phyloP scores from a whole-genome alignment of 2,797 vertebrate species.

The Lagorchestes hirsutus region DNA sequence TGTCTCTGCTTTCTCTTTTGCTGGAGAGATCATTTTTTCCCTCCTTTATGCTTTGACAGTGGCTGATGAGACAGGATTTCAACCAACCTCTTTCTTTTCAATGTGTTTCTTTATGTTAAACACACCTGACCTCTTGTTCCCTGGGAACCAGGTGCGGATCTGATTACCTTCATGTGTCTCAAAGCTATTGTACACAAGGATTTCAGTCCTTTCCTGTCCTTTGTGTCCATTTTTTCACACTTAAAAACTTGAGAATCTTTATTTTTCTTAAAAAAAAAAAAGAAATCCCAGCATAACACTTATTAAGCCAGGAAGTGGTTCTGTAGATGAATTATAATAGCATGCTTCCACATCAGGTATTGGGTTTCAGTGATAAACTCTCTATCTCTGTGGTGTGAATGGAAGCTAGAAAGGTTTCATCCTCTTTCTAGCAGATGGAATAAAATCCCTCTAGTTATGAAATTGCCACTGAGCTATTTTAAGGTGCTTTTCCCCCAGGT shows the following conservation, averaged over 20 bases:
- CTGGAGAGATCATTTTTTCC: slow-evolving; percentile 15
- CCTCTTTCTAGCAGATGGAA: slow-evolving; percentile 81
- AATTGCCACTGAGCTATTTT: slow-evolving; percentile 83
- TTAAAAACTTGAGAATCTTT: slow-evolving; percentile 53
- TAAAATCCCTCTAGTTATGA: slow-evolving; percentile 84
- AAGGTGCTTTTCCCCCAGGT: slow-evolving; percentile 73
- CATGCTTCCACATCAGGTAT: slow-evolving; percentile 78
- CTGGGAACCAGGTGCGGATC: slow-evolving; percentile 49
- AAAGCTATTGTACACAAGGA: slow-evolving; percentile 9
- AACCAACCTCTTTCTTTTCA: slow-evolving; percentile 10
- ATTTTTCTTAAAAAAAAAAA: slow-evolving; percentile 63
- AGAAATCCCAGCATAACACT: neutral
- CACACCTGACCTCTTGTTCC: slow-evolving; percentile 44
- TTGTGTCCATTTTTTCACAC: slow-evolving; percentile 41
- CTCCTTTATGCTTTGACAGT: slow-evolving; percentile 56
- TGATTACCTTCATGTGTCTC: slow-evolving; percentile 63
- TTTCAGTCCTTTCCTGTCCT: slow-evolving; percentile 22
- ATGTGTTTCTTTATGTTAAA: slow-evolving; percentile 41
- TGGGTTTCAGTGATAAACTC: slow-evolving; percentile 79
- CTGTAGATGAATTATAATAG: slow-evolving; percentile 79
- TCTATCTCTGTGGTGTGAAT: slow-evolving; percentile 69
- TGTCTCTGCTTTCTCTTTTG: slow-evolving; percentile 42
- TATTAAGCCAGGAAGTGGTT: slow-evolving; percentile 69
- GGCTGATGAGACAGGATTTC: slow-evolving; percentile 46
- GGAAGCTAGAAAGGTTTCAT: slow-evolving; percentile 82